phyloP scores from a whole-genome alignment of 1,140 invertebrate genomes.

The Meloidogyne exigua region DNA sequence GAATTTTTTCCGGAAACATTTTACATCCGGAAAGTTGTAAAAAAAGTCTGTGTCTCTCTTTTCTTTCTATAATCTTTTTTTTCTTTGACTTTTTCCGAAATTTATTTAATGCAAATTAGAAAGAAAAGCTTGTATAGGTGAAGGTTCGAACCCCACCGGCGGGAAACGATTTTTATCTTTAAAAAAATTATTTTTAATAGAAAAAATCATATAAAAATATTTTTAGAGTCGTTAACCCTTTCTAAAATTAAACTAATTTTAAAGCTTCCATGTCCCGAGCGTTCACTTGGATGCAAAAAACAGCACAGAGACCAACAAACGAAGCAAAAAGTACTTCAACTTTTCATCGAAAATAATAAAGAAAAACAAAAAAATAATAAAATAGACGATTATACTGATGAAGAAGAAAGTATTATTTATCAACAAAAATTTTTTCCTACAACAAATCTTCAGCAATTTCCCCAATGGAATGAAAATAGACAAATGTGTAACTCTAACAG shows the following conservation, averaged over 20 bases:
- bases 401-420: not conserved
- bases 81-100: too few relatives aligned
- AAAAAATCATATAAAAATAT: too few relatives aligned
- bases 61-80: too few relatives aligned
- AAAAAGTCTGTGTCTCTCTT: not conserved
- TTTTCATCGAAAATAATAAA: not conserved
- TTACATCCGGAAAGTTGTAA: too few relatives aligned
- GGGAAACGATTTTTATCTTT: too few relatives aligned
- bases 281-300: slow-evolving; percentile 3
- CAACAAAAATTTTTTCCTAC: not conserved
- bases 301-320: not conserved
- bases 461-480: slow-evolving; percentile 22
- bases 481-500: slow-evolving; percentile 34
- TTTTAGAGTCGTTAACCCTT: not conserved
- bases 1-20: too few relatives aligned
- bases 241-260: not conserved
- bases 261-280: not conserved
- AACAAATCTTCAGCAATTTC: not conserved
- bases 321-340: not conserved
- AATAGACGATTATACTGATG: not conserved
- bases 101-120: too few relatives aligned
- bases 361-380: not conserved
- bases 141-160: too few relatives aligned
- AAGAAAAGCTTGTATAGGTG: too few relatives aligned
- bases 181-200: too few relatives aligned